Evolutionary conservation across 2,113 vertebrate species (phyloP).

Genomic region (Pelodiscus sinensis): DNA sequence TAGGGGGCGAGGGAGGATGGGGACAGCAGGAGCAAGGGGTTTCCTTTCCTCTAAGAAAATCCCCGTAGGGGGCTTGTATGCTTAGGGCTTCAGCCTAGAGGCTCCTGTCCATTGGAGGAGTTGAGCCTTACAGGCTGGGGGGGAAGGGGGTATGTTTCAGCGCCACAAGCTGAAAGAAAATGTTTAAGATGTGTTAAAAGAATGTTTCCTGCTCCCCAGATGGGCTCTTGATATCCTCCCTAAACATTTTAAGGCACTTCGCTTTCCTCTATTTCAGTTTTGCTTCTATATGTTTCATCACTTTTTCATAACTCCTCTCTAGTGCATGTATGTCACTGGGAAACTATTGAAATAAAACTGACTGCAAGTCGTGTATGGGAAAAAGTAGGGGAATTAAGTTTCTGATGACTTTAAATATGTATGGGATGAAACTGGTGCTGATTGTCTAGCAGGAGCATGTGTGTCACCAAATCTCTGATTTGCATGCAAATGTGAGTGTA

Average conservation of each 20-base stretch:
- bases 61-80: neutral
- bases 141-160: neutral
- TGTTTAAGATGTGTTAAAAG: neutral
- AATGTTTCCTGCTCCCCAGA: no score
- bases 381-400: constrained; percentile 44
- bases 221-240: neutral
- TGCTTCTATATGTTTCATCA: neutral
- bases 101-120: neutral
- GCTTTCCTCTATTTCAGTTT: no score
- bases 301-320: neutral
- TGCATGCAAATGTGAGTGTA: constrained; percentile 88
- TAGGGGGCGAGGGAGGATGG: neutral
- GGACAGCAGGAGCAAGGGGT: neutral
- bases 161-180: neutral
- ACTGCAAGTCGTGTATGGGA: neutral
- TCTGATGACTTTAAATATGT: neutral
- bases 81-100: neutral
- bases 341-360: neutral
- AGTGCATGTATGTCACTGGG: neutral
- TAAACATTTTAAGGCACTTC: neutral
- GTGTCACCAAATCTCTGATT: constrained; percentile 79
- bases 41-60: neutral
- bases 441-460: constrained; percentile 57
- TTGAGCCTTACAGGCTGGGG: neutral
- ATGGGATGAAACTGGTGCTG: constrained; percentile 26